Evolutionary conservation across 1,140 invertebrate genomes (phyloP).

Genomic region (Heliconius congener): DNA sequence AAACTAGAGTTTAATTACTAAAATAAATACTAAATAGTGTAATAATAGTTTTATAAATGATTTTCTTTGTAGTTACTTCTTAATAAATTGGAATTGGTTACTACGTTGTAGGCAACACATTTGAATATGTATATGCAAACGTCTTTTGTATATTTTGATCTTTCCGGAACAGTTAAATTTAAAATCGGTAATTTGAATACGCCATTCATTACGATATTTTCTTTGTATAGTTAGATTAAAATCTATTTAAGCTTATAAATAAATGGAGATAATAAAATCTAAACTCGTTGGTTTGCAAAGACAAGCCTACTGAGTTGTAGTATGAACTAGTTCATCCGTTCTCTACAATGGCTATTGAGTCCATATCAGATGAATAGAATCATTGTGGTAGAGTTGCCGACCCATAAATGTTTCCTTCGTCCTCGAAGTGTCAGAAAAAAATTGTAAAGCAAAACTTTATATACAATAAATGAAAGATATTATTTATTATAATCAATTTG

Average conservation of each 20-base stretch:
- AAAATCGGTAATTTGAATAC: too few species aligned
- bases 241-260: background rate
- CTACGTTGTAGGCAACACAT: too few species aligned
- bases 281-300: background rate
- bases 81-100: too few species aligned
- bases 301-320: constrained; percentile 8
- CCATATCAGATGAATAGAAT: constrained; percentile 37
- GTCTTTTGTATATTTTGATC: too few species aligned
- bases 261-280: background rate
- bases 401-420: constrained; percentile 34
- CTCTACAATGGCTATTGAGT: constrained; percentile 37
- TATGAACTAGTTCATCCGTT: constrained; percentile 40
- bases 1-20: background rate
- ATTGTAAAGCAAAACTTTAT: background rate
- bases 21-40: background rate
- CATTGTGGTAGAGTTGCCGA: constrained; percentile 32
- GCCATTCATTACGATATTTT: too few species aligned
- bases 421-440: constrained; percentile 8
- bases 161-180: too few species aligned
- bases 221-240: background rate
- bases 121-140: too few species aligned
- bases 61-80: too few species aligned
- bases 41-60: background rate
- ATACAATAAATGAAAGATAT: background rate
- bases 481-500: too few species aligned